Conservation (phyloP, 2,888 invertebrate genomes). For the Sabellastarte sp. region DNA sequence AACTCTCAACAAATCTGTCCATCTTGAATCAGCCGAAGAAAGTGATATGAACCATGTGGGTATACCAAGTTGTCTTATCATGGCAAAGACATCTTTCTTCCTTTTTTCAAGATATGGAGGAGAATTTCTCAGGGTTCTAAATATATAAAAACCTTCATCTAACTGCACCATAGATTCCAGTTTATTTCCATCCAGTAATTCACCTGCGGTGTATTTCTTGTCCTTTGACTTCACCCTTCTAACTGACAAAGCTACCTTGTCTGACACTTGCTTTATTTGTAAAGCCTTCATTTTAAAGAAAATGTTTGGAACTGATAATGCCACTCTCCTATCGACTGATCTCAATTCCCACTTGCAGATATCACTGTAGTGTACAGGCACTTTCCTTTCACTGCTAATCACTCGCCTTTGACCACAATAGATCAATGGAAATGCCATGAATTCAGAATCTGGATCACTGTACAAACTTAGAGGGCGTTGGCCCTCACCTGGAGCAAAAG, state of each 20-base stretch:
- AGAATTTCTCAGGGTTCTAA: background rate
- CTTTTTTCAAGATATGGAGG: background rate
- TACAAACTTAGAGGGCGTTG: background rate
- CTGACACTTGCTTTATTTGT: constrained; percentile 1
- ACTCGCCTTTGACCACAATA: background rate
- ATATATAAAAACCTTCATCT: background rate
- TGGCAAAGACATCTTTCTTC: constrained; percentile 4
- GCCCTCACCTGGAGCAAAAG: background rate
- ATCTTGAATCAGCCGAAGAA: background rate
- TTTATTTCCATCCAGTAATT: background rate
- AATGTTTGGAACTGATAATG: background rate
- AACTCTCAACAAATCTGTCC: background rate
- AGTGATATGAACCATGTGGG: background rate
- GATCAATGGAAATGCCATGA: background rate
- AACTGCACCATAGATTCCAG: background rate
- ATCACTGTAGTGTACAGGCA: background rate
- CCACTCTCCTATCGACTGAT: constrained; percentile 2
- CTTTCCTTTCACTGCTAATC: background rate
- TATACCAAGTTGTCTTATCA: constrained; percentile 1
- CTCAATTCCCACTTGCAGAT: constrained; percentile 3
- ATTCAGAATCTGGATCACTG: background rate
- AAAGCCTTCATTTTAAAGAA: constrained; percentile 4
- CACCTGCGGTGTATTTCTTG: background rate
- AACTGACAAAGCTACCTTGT: background rate
- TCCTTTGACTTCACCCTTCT: background rate